Conservation (phyloP, 2,888 invertebrate species). For the Schizotus pectinicornis region DNA sequence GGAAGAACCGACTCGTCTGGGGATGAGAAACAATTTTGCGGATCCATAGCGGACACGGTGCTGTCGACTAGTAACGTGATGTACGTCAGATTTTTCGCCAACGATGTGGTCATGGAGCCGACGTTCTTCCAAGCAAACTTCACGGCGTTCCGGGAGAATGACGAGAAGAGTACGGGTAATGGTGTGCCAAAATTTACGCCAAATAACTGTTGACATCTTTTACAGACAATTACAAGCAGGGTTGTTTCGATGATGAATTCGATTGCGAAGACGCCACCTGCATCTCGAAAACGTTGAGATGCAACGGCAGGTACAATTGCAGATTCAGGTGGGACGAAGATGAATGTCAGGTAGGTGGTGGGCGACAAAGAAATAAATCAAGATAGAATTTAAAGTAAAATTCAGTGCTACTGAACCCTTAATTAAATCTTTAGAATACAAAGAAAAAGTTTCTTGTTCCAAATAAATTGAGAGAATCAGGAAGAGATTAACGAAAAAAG, state of each 20-base stretch:
- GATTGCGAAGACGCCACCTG: conserved; percentile 90
- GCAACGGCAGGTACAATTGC: conserved; percentile 81
- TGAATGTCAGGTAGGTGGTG: conserved; percentile 63
- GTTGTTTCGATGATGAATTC: conserved; percentile 68
- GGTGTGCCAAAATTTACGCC: not conserved
- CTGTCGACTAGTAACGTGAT: conserved; percentile 71
- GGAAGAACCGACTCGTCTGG: conserved; percentile 68
- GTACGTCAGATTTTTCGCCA: conserved; percentile 76
- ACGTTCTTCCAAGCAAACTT: conserved; percentile 75
- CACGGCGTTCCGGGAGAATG: conserved; percentile 74
- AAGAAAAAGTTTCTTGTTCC: too few species aligned
- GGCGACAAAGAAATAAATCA: too few species aligned
- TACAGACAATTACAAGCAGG: conserved; percentile 45
- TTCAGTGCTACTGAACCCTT: too few species aligned
- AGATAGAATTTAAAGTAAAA: too few species aligned
- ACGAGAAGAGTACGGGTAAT: conserved; percentile 59
- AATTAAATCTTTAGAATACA: too few species aligned
- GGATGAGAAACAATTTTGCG: conserved; percentile 77
- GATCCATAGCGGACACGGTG: conserved; percentile 82
- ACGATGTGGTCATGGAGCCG: conserved; percentile 62
- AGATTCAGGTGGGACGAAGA: conserved; percentile 83
- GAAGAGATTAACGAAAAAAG: too few species aligned
- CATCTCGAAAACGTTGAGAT: conserved; percentile 71
- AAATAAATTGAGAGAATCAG: too few species aligned
- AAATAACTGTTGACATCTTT: not conserved